phyloP scores from a whole-genome alignment of 1,140 invertebrate genomes.

The Drosophila kurseongensis region DNA sequence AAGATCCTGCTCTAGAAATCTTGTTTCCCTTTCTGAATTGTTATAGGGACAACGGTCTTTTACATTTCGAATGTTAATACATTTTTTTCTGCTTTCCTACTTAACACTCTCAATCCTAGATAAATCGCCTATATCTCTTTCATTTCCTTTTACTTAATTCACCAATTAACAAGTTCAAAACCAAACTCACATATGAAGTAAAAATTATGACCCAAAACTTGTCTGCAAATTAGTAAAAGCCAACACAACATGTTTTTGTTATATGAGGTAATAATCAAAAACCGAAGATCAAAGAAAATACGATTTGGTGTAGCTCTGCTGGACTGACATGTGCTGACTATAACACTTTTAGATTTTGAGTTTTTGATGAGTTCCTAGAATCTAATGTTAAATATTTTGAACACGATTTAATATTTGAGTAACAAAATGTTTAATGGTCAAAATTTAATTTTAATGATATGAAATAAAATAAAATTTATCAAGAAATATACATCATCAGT shows the following conservation, averaged over 20 bases:
- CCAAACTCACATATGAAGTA: conserved; percentile 38
- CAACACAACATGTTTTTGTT: conserved; percentile 43
- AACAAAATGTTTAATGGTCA: too few species aligned
- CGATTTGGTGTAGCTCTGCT: background rate
- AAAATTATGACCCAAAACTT: conserved; percentile 57
- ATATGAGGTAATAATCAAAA: conserved; percentile 33
- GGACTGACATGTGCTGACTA: background rate
- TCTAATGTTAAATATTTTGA: too few species aligned
- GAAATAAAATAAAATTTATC: too few species aligned
- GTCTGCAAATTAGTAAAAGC: conserved; percentile 69
- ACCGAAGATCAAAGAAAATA: conserved; percentile 23
- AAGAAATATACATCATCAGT: too few species aligned
- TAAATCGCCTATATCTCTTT: background rate
- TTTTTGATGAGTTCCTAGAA: too few species aligned
- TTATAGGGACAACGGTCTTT: conserved; percentile 1
- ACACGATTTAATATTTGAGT: too few species aligned
- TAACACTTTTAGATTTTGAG: background rate
- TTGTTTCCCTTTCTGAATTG: conserved; percentile 8
- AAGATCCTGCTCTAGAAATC: conserved; percentile 48
- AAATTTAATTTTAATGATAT: too few species aligned
- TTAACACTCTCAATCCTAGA: background rate
- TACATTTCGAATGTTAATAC: background rate
- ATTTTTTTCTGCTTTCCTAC: background rate
- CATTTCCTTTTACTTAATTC: conserved; percentile 13
- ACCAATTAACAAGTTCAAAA: conserved; percentile 60